These are phyloP conservation scores for Marcusenius ussheri DNA, from an alignment of 2,113 vertebrate genomes.

Conservation along the genomic window DNA sequence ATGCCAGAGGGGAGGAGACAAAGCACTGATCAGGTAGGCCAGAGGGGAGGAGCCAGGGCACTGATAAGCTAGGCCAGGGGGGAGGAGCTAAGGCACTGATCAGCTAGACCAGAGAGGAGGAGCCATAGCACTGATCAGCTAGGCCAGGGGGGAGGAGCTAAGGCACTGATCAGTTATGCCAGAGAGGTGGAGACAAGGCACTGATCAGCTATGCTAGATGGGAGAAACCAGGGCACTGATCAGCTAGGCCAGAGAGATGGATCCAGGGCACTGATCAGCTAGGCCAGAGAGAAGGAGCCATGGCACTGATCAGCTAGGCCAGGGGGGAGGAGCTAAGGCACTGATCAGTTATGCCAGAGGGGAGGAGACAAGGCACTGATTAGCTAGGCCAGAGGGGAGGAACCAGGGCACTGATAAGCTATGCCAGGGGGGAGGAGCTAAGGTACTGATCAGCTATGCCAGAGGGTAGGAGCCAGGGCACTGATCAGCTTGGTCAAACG, in stretches of 20 bases:
- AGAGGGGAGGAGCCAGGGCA: background rate
- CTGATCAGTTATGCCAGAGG: background rate
- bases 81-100: background rate
- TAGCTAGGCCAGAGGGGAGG: background rate
- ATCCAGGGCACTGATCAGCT: too few species aligned
- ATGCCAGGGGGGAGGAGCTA: background rate
- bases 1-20: background rate
- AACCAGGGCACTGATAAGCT: background rate
- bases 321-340: background rate
- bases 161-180: too few species aligned
- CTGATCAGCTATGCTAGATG: background rate
- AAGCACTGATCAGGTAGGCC: background rate
- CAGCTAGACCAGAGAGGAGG: background rate
- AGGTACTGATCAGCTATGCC: background rate
- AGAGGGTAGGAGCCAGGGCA: background rate
- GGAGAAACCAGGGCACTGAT: background rate
- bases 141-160: background rate
- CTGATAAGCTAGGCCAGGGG: background rate
- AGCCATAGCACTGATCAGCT: background rate
- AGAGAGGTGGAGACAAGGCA: background rate
- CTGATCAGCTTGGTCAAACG: background rate
- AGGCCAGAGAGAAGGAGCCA: background rate
- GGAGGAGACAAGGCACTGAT: too few species aligned
- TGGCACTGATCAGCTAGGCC: background rate
- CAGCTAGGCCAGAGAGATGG: background rate